Percentiles rank a stretch among this genome's conserved stretches.
Evolutionary conservation across 1,140 invertebrate genomes (phyloP).

Genomic region (Dreissena polymorpha): DNA sequence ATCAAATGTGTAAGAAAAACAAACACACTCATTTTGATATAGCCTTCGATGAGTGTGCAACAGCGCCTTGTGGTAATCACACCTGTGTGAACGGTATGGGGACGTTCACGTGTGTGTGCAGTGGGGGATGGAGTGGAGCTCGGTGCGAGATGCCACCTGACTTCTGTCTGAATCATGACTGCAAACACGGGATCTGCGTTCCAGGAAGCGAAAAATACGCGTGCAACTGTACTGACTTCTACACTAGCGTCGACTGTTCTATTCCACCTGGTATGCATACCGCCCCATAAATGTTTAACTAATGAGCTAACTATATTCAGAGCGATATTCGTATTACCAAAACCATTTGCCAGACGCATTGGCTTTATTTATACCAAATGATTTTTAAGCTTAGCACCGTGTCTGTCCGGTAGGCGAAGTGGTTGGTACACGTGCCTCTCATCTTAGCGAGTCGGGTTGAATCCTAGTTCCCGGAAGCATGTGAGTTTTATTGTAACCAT

Average conservation of each 20-base stretch:
- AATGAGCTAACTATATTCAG: too few species aligned
- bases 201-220: constrained; percentile 21
- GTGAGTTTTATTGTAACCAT: too few species aligned
- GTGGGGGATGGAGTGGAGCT: constrained; percentile 14
- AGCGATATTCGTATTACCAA: too few species aligned
- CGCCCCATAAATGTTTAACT: too few species aligned
- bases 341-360: too few species aligned
- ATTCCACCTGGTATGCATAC: constrained; percentile 25
- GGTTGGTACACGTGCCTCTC: too few species aligned
- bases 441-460: too few species aligned
- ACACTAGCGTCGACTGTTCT: constrained; percentile 21
- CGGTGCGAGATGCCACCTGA: constrained; percentile 28
- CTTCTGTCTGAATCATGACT: constrained; percentile 27
- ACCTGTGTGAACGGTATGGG: constrained; percentile 11
- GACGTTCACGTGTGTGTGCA: constrained; percentile 29
- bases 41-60: constrained; percentile 27
- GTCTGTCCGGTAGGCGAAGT: too few species aligned
- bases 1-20: too few species aligned
- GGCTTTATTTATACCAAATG: too few species aligned
- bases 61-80: constrained; percentile 24
- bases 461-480: too few species aligned
- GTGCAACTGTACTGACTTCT: constrained; percentile 12
- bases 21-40: background rate
- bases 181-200: constrained; percentile 39
- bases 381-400: too few species aligned